These are phyloP conservation scores for Hemithea aestivaria DNA, from an alignment of 2,888 invertebrate genomes.

Conservation along the genomic window DNA sequence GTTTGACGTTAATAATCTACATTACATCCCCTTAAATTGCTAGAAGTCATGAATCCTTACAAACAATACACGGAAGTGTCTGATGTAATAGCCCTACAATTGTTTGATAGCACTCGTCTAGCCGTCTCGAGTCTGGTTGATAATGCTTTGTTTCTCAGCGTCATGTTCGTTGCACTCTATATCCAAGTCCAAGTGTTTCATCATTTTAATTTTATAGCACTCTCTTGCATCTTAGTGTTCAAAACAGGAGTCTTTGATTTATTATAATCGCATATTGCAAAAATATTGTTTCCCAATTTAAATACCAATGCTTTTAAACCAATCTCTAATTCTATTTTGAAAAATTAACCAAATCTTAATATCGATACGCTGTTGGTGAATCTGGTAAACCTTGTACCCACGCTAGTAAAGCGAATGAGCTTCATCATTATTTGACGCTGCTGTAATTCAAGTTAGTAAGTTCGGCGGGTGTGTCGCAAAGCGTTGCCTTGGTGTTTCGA, in stretches of 20 bases:
- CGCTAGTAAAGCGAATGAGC: constrained; percentile 45
- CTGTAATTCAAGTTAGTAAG: constrained; percentile 52
- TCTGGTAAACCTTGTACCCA: constrained; percentile 66
- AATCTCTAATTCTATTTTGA: constrained; percentile 29
- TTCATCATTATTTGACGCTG: constrained; percentile 43
- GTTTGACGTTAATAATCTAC: not conserved
- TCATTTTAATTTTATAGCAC: constrained; percentile 1
- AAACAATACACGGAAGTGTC: constrained; percentile 55
- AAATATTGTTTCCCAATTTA: constrained; percentile 3
- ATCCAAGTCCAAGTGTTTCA: constrained; percentile 10
- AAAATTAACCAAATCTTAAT: constrained; percentile 28
- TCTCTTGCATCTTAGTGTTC: not conserved
- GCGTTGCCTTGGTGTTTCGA: constrained; percentile 69
- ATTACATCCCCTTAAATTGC: constrained; percentile 22
- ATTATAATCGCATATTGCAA: constrained; percentile 1
- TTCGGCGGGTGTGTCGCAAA: constrained; percentile 71
- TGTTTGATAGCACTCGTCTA: constrained; percentile 54
- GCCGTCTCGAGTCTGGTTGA: constrained; percentile 40
- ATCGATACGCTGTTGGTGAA: constrained; percentile 40
- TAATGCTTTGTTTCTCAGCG: constrained; percentile 33
- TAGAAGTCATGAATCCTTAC: constrained; percentile 35
- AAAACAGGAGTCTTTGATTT: not conserved
- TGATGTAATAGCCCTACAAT: constrained; percentile 43
- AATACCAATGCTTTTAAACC: constrained; percentile 3
- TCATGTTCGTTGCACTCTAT: constrained; percentile 22